These are phyloP conservation scores for Homarus gammarus DNA, from an alignment of 2,888 invertebrate genomes.

Conservation along the genomic window DNA sequence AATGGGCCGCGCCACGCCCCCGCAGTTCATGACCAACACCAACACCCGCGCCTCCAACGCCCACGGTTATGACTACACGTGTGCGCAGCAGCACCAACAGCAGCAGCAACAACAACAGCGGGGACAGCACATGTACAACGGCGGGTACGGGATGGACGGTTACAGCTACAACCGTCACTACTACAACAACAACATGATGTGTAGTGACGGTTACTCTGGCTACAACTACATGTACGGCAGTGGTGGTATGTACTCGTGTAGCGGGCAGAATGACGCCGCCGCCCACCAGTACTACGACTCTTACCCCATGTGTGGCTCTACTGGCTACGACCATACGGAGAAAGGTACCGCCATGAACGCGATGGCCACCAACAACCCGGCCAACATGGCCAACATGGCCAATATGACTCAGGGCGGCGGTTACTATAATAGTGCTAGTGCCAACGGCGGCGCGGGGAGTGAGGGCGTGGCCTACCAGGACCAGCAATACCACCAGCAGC, in stretches of 20 bases:
- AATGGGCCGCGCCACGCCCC: conserved; percentile 74
- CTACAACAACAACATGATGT: conserved; percentile 76
- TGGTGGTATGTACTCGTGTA: conserved; percentile 70
- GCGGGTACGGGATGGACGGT: conserved; percentile 73
- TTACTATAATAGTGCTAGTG: conserved; percentile 51
- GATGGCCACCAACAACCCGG: conserved; percentile 48
- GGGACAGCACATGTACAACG: conserved; percentile 85
- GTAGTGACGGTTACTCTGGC: conserved; percentile 69
- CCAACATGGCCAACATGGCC: conserved; percentile 60
- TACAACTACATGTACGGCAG: conserved; percentile 66
- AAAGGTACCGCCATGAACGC: conserved; percentile 66
- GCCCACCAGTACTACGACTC: conserved; percentile 75
- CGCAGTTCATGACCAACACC: conserved; percentile 69
- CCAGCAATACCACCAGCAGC: conserved; percentile 67
- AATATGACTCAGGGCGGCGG: conserved; percentile 53
- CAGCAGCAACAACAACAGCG: conserved; percentile 83
- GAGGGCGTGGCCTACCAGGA: conserved; percentile 70
- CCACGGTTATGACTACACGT: conserved; percentile 71
- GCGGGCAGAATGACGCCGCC: conserved; percentile 61
- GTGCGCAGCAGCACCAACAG: conserved; percentile 78
- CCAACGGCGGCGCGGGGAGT: conserved; percentile 29
- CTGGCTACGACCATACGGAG: conserved; percentile 72
- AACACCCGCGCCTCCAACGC: conserved; percentile 44
- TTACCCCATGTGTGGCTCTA: conserved; percentile 59
- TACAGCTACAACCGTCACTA: conserved; percentile 75